Percentiles rank a stretch among this genome's conserved stretches.
Conservation (phyloP, 2,113 vertebrate species). For the Apus apus region DNA sequence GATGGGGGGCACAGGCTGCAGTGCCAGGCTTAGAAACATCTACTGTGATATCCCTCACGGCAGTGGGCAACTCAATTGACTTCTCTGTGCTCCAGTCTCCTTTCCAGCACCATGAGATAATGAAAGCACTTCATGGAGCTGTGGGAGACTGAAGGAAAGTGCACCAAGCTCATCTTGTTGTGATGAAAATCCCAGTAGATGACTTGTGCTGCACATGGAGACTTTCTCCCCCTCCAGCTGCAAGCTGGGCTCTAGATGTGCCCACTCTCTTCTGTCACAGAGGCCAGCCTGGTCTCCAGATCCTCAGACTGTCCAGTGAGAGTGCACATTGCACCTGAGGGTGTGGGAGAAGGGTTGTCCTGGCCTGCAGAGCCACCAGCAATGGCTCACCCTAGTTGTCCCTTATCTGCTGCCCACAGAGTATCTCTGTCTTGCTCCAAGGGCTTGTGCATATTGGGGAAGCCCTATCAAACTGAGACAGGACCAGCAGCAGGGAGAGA, state of each 20-base stretch:
- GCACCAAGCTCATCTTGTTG: neutral
- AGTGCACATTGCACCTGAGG: neutral
- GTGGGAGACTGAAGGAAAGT: neutral
- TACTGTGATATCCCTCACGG: neutral
- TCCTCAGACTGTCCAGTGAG: neutral
- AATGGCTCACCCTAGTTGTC: neutral
- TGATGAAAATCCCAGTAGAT: neutral
- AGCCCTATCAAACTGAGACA: neutral
- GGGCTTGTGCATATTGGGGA: neutral
- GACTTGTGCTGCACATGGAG: neutral
- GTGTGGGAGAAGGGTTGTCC: neutral
- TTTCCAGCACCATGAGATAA: neutral
- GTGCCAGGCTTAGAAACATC: neutral
- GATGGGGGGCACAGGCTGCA: neutral
- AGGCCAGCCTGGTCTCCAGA: neutral
- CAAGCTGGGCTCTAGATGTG: neutral
- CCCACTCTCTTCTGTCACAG: neutral
- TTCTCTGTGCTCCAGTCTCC: neutral
- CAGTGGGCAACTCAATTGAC: conserved; percentile 49
- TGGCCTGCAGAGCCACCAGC: neutral
- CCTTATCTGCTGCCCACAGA: neutral
- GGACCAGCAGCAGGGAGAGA: neutral
- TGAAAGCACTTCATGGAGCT: neutral
- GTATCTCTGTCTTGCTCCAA: neutral
- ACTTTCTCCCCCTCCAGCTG: neutral